These are phyloP conservation scores for Pogonognathellus flavescens DNA, from an alignment of 1,140 invertebrate species.

Conservation along the genomic window DNA sequence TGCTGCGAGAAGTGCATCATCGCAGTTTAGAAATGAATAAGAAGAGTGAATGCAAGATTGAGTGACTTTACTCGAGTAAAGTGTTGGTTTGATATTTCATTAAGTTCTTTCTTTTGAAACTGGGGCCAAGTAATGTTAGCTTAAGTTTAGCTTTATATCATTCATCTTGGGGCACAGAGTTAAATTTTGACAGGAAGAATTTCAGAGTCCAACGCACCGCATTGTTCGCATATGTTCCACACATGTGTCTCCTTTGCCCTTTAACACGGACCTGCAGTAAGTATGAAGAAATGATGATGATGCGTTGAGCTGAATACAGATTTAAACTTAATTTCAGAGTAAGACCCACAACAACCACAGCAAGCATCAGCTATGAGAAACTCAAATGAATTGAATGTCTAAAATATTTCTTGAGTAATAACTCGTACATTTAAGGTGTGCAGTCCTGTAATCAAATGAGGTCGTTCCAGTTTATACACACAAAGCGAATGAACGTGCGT, in stretches of 20 bases:
- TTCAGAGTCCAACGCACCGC: slow-evolving; percentile 44
- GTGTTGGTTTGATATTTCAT: slow-evolving; percentile 11
- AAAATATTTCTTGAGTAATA: not conserved
- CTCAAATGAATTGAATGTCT: slow-evolving; percentile 17
- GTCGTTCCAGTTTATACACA: not conserved
- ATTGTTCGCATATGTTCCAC: slow-evolving; percentile 30
- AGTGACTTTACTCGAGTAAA: slow-evolving; percentile 10
- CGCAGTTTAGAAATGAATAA: slow-evolving; percentile 12
- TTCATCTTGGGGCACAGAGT: slow-evolving; percentile 39
- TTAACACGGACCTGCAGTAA: slow-evolving; percentile 28
- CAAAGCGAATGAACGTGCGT: slow-evolving; percentile 6
- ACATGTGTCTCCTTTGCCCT: slow-evolving; percentile 18
- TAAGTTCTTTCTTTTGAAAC: not conserved
- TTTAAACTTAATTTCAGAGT: not conserved
- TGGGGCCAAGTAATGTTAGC: slow-evolving; percentile 40
- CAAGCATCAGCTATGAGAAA: not conserved
- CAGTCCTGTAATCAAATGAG: not conserved
- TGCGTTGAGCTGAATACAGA: not conserved
- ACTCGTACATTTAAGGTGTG: not conserved
- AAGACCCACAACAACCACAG: not conserved
- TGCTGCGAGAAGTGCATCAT: not conserved
- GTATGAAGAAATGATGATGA: not conserved
- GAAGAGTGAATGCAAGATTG: not conserved
- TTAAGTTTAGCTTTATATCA: slow-evolving; percentile 37
- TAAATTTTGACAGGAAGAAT: slow-evolving; percentile 31